These are phyloP conservation scores for Caranx ignobilis DNA, from an alignment of 2,113 vertebrate genomes.

Conservation along the genomic window DNA sequence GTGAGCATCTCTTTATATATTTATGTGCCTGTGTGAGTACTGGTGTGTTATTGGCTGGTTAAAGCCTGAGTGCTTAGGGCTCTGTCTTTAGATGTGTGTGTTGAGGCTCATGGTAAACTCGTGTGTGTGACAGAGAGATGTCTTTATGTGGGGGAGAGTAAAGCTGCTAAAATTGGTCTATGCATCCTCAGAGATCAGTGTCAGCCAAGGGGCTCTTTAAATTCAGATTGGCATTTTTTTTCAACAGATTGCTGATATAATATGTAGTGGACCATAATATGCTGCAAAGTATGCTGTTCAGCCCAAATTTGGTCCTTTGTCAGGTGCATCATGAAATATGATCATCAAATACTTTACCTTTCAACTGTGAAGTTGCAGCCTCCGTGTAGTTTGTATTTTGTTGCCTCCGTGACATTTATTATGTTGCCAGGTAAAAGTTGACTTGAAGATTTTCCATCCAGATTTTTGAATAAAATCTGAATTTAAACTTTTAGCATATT, in stretches of 20 bases:
- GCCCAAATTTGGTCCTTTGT: background rate
- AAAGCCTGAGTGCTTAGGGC: slow-evolving; percentile 34
- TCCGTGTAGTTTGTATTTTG: background rate
- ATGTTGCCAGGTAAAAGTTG: background rate
- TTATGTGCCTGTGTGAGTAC: background rate
- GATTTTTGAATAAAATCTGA: background rate
- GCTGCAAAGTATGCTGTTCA: slow-evolving; percentile 22
- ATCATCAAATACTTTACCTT: background rate
- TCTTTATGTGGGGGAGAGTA: slow-evolving; percentile 60
- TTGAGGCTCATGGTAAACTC: slow-evolving; percentile 35
- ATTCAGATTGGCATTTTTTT: slow-evolving; percentile 54
- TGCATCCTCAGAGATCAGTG: slow-evolving; percentile 63
- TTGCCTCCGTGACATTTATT: background rate
- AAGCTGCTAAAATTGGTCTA: slow-evolving; percentile 45
- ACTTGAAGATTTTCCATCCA: too few species aligned
- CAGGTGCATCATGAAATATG: slow-evolving; percentile 3
- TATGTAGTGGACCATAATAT: slow-evolving; percentile 34
- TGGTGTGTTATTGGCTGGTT: slow-evolving; percentile 28
- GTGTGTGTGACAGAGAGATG: slow-evolving; percentile 29
- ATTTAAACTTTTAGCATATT: background rate
- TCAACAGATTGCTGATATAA: slow-evolving; percentile 51
- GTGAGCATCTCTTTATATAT: background rate
- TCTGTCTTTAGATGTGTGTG: slow-evolving; percentile 18
- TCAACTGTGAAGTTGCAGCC: background rate
- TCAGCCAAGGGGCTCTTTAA: slow-evolving; percentile 57